Evolutionary conservation across 2,113 vertebrate species (phyloP), one percentile per base, ranked within the genome.

Genomic region (Albula glossodonta): DNA sequence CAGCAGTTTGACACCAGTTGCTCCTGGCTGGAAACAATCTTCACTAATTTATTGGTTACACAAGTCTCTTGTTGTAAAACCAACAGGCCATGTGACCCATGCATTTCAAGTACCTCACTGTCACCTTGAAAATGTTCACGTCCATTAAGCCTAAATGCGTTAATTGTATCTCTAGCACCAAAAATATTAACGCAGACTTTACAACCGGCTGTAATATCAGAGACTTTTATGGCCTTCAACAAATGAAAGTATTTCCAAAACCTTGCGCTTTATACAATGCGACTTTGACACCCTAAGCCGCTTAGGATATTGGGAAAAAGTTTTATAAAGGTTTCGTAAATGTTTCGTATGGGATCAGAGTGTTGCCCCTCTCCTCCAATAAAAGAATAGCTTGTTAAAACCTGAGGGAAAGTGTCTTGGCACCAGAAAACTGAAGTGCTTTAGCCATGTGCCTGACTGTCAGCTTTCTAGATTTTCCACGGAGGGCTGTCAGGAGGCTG

Each of bases 271-370:
- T 41, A 41, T 41, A 79, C 83, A 83, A 48, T 66, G 6, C 53
- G 51, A 82, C 80, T 31, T 56, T 19, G 19, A 19, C 52, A 51
- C 31, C n/a, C 7, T 81, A 78, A 80, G 80, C 85, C 87, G 86
- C 81, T 84, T 83, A 82, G 49, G 31, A 11, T 82, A 56, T 4
- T 86, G 1, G 83, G 89, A 88, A 51, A 83, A 11, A 11, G 79
- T n/a, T 19, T 86, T 25, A 12, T 51, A 84, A 82, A 53, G 13
- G 81, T 78, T 88, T 52, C 79, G 88, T 57, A n/a, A 51, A 74
- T 70, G 60, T 83, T 79, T 41, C 19, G 84, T 85, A 12, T 9
- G 53, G 19, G n/a, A 6, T 31, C 70, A 74, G 70, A 74, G 31
- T 11, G 70, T n/a, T 74, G 70, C n/a, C 70, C 31, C 5, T 74